phyloP scores from a whole-genome alignment of 2,113 vertebrate genomes.

The Heterocephalus glaber region DNA sequence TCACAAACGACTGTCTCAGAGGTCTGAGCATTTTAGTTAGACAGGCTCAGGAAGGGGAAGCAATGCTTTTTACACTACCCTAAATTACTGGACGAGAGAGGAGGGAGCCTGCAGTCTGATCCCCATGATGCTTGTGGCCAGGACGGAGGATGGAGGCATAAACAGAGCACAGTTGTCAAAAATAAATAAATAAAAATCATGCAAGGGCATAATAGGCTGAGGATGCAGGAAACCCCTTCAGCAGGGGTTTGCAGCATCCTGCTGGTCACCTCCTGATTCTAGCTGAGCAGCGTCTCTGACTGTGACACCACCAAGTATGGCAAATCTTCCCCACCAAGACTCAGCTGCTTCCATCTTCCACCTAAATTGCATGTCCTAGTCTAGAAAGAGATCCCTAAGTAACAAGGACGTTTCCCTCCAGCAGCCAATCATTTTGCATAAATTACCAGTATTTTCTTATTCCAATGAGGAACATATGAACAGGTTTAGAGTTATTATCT shows the following conservation, averaged over 20 bases:
- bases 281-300: background rate
- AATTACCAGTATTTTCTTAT: background rate
- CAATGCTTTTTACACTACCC: background rate
- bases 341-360: background rate
- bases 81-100: background rate
- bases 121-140: background rate
- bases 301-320: rapidly evolving
- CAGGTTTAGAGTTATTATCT: background rate
- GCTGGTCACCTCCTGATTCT: rapidly evolving
- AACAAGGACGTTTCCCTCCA: background rate
- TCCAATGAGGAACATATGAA: background rate
- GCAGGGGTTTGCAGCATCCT: rapidly evolving
- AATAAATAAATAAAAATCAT: background rate
- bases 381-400: background rate
- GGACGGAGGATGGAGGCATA: rapidly evolving
- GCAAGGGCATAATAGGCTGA: background rate
- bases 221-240: background rate
- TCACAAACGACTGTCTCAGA: background rate
- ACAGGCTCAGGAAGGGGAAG: background rate
- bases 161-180: rapidly evolving
- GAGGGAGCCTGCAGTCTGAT: background rate
- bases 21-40: background rate
- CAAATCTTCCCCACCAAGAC: background rate
- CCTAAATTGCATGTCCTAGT: background rate
- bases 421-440: rapidly evolving